A percentile compares a stretch with the other conserved stretches of the same genome.
phyloP scores from a whole-genome alignment of 2,888 invertebrate species.

The Pachymerium ferrugineum region DNA sequence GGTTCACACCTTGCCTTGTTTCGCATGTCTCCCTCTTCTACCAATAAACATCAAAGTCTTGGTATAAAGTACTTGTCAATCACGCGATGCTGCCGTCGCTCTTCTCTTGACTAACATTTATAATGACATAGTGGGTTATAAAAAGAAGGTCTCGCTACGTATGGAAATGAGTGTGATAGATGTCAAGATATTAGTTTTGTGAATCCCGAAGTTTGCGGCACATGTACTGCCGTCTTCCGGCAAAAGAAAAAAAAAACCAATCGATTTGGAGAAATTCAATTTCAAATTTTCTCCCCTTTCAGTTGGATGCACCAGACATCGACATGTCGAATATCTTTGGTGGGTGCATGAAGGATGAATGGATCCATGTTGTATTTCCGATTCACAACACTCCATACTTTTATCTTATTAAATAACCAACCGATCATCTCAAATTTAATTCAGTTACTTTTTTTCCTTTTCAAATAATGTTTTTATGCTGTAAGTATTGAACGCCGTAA shows the following conservation, averaged over 20 bases:
- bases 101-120: too few relatives aligned
- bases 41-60: slow-evolving; percentile 2
- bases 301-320: not conserved
- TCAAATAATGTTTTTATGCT: too few relatives aligned
- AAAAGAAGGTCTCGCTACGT: not conserved
- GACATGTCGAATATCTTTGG: not conserved
- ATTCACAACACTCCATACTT: not conserved
- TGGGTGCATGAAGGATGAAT: not conserved
- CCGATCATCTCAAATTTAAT: too few relatives aligned
- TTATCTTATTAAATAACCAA: not conserved
- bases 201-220: not conserved
- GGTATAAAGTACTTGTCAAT: not conserved
- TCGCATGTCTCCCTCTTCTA: not conserved
- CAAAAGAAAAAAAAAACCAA: not conserved
- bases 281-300: slow-evolving; percentile 14
- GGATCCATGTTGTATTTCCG: not conserved
- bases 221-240: not conserved
- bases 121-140: too few relatives aligned
- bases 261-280: slow-evolving; percentile 20
- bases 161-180: slow-evolving; percentile 1
- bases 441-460: too few relatives aligned
- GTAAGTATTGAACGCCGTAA: too few relatives aligned
- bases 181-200: slow-evolving; percentile 16
- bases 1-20: not conserved
- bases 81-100: not conserved